Base-by-base conservation (phyloP, 1,140 invertebrate genomes). In the Anadara kagoshimensis region DNA sequence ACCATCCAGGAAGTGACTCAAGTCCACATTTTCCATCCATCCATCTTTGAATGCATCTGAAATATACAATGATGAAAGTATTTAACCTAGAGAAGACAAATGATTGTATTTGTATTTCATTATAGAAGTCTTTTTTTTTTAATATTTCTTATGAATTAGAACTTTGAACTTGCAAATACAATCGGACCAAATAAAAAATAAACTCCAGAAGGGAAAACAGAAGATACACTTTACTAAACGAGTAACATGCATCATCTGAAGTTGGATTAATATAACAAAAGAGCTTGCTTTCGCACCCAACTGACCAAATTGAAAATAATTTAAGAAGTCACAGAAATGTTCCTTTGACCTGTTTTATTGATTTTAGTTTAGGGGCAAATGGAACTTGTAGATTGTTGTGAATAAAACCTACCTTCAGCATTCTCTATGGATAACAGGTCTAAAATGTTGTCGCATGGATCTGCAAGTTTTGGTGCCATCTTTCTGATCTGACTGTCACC, bases 11-110 rank as follows among this genome's bases (percentile, higher is more conserved):
- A 74, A 68, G 29, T 75, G 56, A 22, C 58, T 54, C 18, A 83
- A 36, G 64, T 77, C 76, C 14, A 61, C 47, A 5, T 69, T 71
- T 36, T 84, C 82, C 82, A 84, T 84, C 82, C 82, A 84, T 18
- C 80, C 76, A 14, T 65, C 22, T 58, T 69, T 63, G 20, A 82
- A 72, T 7, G 73, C 66, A 75, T 78, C 79, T 81, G 68, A 22
- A 72, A 70, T 22, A 57, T 14, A 65, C 14, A 54, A 73, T 63
- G 44, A n/a, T 43, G 24, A 64, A 18, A 18, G n/a, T 10, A 26
- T 26, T 65, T 12, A 24, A 20, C 12, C 12, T 36, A 16, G 14
- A 36, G 1, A 29, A 16, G 16, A 61, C 10, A 36, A 14, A 14
- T 36, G 18, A 8, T 29, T 36, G 18, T 14, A 16, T 0, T 36